A percentile compares a stretch with the other conserved stretches of the same genome.
Conservation (phyloP, 2,113 vertebrate species). For the Ondatra zibethicus region DNA sequence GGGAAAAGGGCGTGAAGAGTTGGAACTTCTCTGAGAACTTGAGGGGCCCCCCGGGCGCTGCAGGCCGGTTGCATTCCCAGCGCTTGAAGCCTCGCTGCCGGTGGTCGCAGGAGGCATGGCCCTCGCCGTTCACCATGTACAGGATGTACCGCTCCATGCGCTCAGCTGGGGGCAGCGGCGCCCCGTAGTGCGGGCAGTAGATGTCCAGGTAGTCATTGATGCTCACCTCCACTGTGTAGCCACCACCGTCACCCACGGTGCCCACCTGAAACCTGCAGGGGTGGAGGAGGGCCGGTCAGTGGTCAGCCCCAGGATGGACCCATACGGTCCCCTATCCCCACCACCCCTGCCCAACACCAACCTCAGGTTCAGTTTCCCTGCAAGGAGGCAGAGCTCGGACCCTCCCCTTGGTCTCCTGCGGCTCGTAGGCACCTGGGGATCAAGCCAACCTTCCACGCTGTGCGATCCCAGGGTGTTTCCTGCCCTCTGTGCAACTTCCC, state of each 20-base stretch:
- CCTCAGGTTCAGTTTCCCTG: background rate
- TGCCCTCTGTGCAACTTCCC: no score
- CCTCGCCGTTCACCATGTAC: conserved; percentile 97
- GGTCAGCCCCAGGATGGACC: background rate
- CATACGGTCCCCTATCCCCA: fast-evolving
- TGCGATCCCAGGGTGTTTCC: background rate
- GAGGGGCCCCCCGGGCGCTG: conserved; percentile 92
- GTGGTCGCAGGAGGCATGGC: conserved; percentile 94
- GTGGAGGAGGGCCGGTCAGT: background rate
- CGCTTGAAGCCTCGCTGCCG: conserved; percentile 95
- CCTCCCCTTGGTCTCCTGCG: background rate
- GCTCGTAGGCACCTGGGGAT: no score
- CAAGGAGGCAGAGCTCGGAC: fast-evolving
- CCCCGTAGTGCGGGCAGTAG: conserved; percentile 97
- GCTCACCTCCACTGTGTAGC: conserved; percentile 96
- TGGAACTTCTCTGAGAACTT: conserved; percentile 99
- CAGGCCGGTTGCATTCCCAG: conserved; percentile 97
- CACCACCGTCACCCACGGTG: conserved; percentile 81
- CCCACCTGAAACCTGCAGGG: conserved; percentile 89
- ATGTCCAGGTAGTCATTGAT: conserved; percentile 99
- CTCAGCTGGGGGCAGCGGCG: conserved; percentile 85
- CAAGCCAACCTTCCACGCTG: background rate
- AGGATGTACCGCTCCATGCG: conserved; percentile 94
- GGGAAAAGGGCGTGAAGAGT: conserved; percentile 97
- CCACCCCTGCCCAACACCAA: background rate